Evolutionary conservation across 2,113 vertebrate genomes (phyloP), one percentile per base, ranked within the genome.

Genomic region (Semicossyphus pulcher): DNA sequence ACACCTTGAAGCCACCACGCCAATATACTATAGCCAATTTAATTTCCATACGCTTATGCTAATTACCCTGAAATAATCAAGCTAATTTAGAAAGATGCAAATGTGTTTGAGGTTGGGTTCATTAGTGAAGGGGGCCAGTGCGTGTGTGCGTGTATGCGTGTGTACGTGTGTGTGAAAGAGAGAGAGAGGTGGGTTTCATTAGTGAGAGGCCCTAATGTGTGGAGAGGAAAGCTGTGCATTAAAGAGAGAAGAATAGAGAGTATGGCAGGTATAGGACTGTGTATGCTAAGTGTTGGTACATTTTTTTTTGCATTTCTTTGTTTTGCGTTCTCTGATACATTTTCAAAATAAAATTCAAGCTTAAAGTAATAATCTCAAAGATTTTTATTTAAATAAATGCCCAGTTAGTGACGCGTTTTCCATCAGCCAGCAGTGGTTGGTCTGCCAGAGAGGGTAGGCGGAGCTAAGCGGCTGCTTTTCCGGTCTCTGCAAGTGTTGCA

Each of bases 1-100:
- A 89, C 86, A 91, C 91, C 88, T 90, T 88, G 86, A 88, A 91
- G 90, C 81, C 71, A 86, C 86, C 56, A 68, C 34, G 23, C 64
- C 82, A 85, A 79, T 85, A 88, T 67, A 85, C 81, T 85, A 88
- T 67, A 84, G 91, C 78, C 90, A 91, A 90, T 91, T 89, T 90
- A 88, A 93, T 93, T 91, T 93, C 88, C 92, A 92, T 92, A 91
- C 64, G 60, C 86, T 89, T 89, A 93, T 91, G 91, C 85, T 91
- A 93, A 93, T 92, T 85, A 87, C 53, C 66, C 68, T 84, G 88
- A 93, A 92, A 92, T 91, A 91, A 93, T 93, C 92, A 91, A 92
- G 85, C 81, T 93, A 92, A 93, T 92, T 91, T 86, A 87, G 80
- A 91, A 70, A 90, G 75, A 92, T 92, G 91, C 88, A 90, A 91